Percentiles rank a stretch among this genome's conserved stretches.
These are phyloP conservation scores for Microplitis manilae DNA, from an alignment of 2,888 invertebrate genomes.

Conservation along the genomic window DNA sequence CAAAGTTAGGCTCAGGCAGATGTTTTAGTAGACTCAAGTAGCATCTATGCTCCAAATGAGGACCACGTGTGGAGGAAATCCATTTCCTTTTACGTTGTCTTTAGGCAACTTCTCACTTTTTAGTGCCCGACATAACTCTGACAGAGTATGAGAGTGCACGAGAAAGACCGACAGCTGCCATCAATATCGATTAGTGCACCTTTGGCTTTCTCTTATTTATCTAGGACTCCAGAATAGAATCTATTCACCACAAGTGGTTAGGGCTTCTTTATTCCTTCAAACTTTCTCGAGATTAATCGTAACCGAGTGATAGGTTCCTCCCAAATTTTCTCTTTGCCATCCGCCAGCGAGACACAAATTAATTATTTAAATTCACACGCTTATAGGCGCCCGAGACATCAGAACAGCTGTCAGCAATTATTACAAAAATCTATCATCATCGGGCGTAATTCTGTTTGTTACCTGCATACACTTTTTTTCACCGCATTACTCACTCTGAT, in stretches of 20 bases:
- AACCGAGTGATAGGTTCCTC: background rate
- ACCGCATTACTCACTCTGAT: constrained; percentile 47
- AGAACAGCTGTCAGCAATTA: constrained; percentile 66
- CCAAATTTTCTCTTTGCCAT: background rate
- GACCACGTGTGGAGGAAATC: constrained; percentile 70
- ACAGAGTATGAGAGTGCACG: constrained; percentile 20
- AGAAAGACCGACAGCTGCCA: constrained; percentile 33
- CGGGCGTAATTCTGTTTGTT: constrained; percentile 31
- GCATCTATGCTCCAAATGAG: constrained; percentile 57
- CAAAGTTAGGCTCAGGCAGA: background rate
- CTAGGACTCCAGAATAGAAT: background rate
- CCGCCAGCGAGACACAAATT: constrained; percentile 48
- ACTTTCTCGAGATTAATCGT: background rate
- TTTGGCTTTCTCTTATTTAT: background rate
- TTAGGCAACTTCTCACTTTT: constrained; percentile 9
- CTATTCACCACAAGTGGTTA: background rate
- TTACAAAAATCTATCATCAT: constrained; percentile 53
- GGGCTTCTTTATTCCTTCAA: background rate
- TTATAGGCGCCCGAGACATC: constrained; percentile 5
- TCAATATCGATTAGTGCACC: constrained; percentile 9
- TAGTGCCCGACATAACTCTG: background rate
- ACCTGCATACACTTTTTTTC: constrained; percentile 14
- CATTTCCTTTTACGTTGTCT: constrained; percentile 65
- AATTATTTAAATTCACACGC: constrained; percentile 56
- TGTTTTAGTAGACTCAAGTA: background rate